Evolutionary conservation across 1,140 invertebrate genomes (phyloP), one percentile per base, ranked within the genome.

Genomic region (Dendroctonus ponderosae): DNA sequence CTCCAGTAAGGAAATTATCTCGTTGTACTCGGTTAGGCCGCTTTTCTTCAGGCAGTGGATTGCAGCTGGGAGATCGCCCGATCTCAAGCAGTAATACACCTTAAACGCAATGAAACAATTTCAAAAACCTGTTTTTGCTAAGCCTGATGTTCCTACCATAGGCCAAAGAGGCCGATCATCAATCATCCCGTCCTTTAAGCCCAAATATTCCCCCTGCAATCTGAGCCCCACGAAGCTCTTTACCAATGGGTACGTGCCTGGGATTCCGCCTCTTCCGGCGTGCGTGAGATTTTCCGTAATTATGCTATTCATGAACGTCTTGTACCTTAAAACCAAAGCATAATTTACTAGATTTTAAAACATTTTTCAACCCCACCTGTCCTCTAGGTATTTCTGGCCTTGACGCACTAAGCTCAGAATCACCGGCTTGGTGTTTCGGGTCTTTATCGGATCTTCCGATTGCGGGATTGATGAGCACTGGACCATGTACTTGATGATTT

Each of bases 111-210:
- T 46, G 12, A 46, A 12, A 46, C 4, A 0, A 46, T 46, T 4
- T 46, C 0, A 46, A 46, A 9, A 46, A 46, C 3, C 43, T 3
- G 3, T 1, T 46, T 12, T 9, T 46, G 8, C 1, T 46, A 3
- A 4, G 26, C 26, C 26, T 26, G 26, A 26, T 26, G 12, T 9
- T 96, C 38, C 52, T 40, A 68, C 86, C 76, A 96, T 83, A 0
- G 94, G 90, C 94, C 94, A 97, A 5, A 96, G 81, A 0, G 94
- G 94, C 68, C 87, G 86, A 6, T 93, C 89, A 44, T 92, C 90
- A 2, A 94, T 81, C 6, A 83, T 75, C 3, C 88, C 87, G 75
- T 93, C 91, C 75, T 92, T 85, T 44, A 92, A 78, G 4, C 89
- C 90, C 49, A 80, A 75, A 67, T 79, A 74, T 41, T 78, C 77